phyloP scores from a whole-genome alignment of 2,797 vertebrate species.

The Cichlasoma orientale region DNA sequence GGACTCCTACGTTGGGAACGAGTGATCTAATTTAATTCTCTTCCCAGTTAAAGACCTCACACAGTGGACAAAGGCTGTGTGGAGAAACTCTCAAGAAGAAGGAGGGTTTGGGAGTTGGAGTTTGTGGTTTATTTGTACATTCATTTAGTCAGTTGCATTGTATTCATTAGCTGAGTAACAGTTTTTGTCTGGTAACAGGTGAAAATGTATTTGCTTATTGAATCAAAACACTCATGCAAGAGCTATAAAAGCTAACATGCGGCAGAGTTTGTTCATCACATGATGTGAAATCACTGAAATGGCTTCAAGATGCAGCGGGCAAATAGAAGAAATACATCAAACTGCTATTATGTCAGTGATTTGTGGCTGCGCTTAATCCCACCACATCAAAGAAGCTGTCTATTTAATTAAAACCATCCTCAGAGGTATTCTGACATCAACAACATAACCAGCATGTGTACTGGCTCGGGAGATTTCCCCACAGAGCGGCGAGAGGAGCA shows the following conservation, averaged over 20 bases:
- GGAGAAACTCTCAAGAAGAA: not conserved
- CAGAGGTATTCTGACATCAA: slow-evolving; percentile 7
- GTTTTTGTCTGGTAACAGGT: not conserved
- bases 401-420: slow-evolving; percentile 29
- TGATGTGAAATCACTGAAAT: not conserved
- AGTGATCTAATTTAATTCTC: slow-evolving; percentile 9
- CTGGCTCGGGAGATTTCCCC: not conserved
- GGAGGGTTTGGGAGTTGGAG: not conserved
- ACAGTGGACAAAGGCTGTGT: not conserved
- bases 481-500: not conserved
- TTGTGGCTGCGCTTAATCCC: not conserved
- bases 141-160: slow-evolving; percentile 3
- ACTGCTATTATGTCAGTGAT: not conserved
- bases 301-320: slow-evolving; percentile 12
- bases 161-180: not conserved
- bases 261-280: not conserved
- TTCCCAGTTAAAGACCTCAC: slow-evolving; percentile 4
- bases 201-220: not conserved
- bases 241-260: slow-evolving; percentile 1
- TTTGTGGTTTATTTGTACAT: slow-evolving; percentile 1
- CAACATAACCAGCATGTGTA: not conserved
- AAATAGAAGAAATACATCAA: slow-evolving; percentile 2
- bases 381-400: not conserved
- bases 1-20: not conserved
- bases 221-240: not conserved